Base-by-base conservation (phyloP, 2,888 invertebrate genomes). In the Tupiocoris notatus region DNA sequence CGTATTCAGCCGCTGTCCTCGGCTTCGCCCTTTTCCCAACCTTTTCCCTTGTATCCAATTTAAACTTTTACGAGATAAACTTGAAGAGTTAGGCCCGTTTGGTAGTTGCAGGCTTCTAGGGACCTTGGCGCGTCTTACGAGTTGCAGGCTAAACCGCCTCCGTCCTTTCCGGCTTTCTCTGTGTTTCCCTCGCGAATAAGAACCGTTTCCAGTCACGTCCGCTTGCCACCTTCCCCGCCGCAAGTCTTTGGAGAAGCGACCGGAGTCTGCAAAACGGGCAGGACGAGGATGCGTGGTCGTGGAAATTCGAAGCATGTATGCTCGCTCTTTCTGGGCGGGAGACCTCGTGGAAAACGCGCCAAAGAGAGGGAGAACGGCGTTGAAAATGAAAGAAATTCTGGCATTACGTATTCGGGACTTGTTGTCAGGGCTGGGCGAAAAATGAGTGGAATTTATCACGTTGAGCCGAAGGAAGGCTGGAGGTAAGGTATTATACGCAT, bases 51-150 rank as follows among this genome's bases (percentile, higher is more conserved):
- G 73, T 73, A 73, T 73, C 73, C 73, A 73, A 73, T 73, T 73
- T 73, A 73, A 73, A 73, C 73, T 73, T 73, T 73, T 73, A 62
- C 73, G 73, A 73, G 73, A 73, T 73, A 73, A 73, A 73, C 73
- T 73, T 62, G 62, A 73, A 73, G 25, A 70, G 70, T 70, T 70
- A 25, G 59, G 73, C 73, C 73, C 62, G 7, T 39, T 62, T 25
- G 57, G 73, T 62, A 61, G 73, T 73, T 73, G 61, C 21, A 21
- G 61, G 54, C 62, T 61, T 21, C 62, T 22, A 23, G 25, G 73
- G 73, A 54, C 61, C 39, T 22, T 58, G 2, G 12, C 65, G 25
- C 57, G 20, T 18, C 70, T 57, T 59, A 25, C 24, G 59, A 61
- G 71, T 61, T 25, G 61, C 58, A 71, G 71, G 71, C 71, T 59